Percentiles rank a stretch among this genome's conserved stretches.
Conservation (phyloP, 2,113 vertebrate species). For the Phrynocephalus versicolor region DNA sequence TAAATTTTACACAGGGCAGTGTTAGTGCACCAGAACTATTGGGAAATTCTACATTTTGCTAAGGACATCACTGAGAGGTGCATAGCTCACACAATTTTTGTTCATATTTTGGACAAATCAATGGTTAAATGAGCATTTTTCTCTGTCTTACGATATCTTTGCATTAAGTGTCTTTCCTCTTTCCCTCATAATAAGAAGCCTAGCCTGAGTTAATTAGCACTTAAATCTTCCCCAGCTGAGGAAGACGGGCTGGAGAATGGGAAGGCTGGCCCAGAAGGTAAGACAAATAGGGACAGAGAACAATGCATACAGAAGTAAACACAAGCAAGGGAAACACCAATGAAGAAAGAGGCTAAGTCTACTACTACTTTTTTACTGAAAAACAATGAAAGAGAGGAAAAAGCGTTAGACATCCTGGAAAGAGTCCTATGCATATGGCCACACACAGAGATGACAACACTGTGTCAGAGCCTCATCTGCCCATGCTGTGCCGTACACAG, state of each 20-base stretch:
- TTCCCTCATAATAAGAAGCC: not conserved
- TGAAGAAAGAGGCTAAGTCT: not conserved
- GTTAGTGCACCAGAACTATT: not conserved
- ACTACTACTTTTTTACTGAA: not conserved
- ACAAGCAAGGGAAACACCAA: not conserved
- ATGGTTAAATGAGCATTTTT: not conserved
- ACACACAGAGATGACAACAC: not conserved
- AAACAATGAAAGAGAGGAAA: too few relatives aligned
- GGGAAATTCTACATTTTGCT: not conserved
- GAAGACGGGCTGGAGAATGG: not conserved
- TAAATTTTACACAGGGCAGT: not conserved
- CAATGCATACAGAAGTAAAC: not conserved
- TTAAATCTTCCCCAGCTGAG: not conserved
- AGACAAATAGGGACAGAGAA: not conserved
- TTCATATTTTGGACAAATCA: not conserved
- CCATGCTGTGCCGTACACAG: not conserved
- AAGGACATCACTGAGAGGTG: not conserved
- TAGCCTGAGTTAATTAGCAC: not conserved
- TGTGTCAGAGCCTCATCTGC: not conserved
- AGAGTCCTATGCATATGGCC: not conserved
- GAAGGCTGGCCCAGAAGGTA: not conserved
- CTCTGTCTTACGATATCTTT: not conserved
- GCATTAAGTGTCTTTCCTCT: not conserved
- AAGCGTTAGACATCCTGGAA: not conserved
- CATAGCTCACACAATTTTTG: not conserved